Base-by-base conservation (phyloP, 2,113 vertebrate genomes). In the Tyto alba region DNA sequence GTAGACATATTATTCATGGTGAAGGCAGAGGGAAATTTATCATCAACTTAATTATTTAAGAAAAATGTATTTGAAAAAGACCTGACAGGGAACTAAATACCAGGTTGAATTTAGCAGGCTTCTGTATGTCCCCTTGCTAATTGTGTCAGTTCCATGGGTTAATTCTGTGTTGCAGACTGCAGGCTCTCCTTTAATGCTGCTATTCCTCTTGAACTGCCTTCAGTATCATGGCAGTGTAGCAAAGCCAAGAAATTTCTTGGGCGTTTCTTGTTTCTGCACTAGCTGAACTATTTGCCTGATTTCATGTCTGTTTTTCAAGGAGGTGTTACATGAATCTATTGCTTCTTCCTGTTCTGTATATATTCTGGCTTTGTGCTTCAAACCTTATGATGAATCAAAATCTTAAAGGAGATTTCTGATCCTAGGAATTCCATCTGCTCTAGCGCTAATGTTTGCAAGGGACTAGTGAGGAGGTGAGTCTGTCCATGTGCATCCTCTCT, bases 261-360 rank as follows among this genome's bases (percentile, higher is more conserved):
- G 3, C 4, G 1, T 19, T 83, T 73, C 22, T 91, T 76, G 5
- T 84, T 84, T 63, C 36, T 75, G 45, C 56, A 48, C 16, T 66
- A 76, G 36, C 48, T 71, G 43, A 85, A 85, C 22, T 55, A 53
- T 40, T 91, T 68, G 2, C 45, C 53, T 73, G 40, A 34, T 62
- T 85, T 89, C 13, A 13, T 40, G 32, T 15, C 32, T 67, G 9
- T n/a, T 93, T 93, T 86, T 89, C 5, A 17, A 82, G 62, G 25
- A 40, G 1, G 2, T 1, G 0, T 71, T 59, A 50, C 5, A 7
- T 34, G 5, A 71, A 52, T 56, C 59, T 73, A 10, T 41, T 2
- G 2, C 53, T 89, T 41, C 74, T 78, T 81, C 29, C 29, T 68
- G 7, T 63, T 67, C 41, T 78, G 5, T 43, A 7, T 52, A 11